phyloP scores from a whole-genome alignment of 2,888 invertebrate genomes.

The Drosophila colorata region DNA sequence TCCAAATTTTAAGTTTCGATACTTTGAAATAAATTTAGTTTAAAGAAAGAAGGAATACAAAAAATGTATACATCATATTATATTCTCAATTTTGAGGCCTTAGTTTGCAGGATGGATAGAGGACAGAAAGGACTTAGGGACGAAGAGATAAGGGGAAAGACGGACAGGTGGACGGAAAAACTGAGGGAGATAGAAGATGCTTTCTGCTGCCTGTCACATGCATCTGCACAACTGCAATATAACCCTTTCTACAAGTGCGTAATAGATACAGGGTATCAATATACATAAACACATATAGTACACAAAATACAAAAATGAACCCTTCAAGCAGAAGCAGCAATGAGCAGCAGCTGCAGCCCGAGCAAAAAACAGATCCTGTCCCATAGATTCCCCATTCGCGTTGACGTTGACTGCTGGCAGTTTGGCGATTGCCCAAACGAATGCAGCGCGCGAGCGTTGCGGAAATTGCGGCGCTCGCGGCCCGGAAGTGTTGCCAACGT shows the following conservation, averaged over 20 bases:
- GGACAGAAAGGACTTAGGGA: no score
- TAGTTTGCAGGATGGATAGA: no score
- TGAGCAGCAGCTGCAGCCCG: conserved; percentile 40
- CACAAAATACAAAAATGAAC: conserved; percentile 64
- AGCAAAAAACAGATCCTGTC: conserved; percentile 38
- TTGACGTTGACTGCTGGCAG: conserved; percentile 56
- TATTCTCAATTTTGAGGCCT: no score
- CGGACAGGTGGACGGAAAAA: no score
- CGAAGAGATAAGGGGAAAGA: no score
- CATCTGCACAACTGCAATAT: not conserved
- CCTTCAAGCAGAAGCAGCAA: conserved; percentile 66
- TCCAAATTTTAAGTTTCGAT: no score
- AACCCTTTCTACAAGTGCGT: not conserved
- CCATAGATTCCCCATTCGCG: conserved; percentile 20
- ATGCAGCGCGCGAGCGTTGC: conserved; percentile 28
- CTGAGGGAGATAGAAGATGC: no score
- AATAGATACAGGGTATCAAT: not conserved
- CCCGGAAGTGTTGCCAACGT: conserved; percentile 77
- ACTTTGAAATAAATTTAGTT: no score
- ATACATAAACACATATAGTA: conserved; percentile 12
- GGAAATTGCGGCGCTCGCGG: conserved; percentile 78
- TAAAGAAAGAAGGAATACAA: no score
- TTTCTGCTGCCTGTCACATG: no score
- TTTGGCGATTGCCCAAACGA: conserved; percentile 60
- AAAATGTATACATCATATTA: no score